Evolutionary conservation across 1,140 invertebrate species (phyloP).

Genomic region (Ceratina australensis): DNA sequence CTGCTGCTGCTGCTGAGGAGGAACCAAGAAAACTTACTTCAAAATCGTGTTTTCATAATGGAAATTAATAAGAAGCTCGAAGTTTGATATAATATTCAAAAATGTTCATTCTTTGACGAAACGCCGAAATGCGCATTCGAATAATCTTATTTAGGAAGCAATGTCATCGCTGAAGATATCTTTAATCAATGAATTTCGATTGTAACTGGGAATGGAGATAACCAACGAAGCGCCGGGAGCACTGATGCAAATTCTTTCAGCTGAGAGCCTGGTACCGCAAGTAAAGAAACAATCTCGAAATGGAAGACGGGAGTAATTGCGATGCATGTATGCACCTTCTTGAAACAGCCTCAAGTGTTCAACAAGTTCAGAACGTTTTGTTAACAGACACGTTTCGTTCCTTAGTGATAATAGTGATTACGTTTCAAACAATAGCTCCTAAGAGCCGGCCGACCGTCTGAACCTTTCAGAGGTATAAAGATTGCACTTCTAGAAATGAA

Average conservation of each 20-base stretch:
- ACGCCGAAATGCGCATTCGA: neutral
- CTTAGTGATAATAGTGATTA: neutral
- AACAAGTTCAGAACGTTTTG: neutral
- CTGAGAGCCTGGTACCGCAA: neutral
- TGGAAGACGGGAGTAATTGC: constrained; percentile 42
- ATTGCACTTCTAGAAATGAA: no score
- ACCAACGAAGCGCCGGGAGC: neutral
- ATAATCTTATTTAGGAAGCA: neutral
- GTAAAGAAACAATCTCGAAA: constrained; percentile 52
- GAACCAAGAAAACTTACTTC: constrained; percentile 6
- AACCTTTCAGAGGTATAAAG: no score
- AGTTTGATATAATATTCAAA: no score
- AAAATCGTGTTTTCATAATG: constrained; percentile 12
- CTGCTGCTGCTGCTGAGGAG: neutral
- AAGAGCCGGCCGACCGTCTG: no score
- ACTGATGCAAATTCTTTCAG: constrained; percentile 2
- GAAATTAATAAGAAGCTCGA: no score
- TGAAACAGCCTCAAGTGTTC: neutral
- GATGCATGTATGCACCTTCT: neutral
- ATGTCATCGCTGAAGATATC: neutral
- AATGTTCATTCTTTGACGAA: no score
- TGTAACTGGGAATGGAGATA: neutral
- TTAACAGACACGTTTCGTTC: neutral
- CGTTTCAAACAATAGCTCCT: no score
- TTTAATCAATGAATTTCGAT: neutral